phyloP scores from a whole-genome alignment of 2,113 vertebrate species.

The Clarias magur region DNA sequence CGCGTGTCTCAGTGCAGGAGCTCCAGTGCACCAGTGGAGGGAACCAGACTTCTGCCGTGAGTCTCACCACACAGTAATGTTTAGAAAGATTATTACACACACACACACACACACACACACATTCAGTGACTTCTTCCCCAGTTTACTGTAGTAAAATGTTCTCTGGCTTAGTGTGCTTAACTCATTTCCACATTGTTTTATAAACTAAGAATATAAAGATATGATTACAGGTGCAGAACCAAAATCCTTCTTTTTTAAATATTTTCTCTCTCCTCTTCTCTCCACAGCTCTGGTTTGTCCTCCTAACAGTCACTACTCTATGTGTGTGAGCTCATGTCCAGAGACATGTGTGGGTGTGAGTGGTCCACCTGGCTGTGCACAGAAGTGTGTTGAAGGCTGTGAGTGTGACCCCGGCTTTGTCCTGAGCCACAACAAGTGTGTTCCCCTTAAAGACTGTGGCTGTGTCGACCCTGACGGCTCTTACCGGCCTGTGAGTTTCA shows the following conservation, averaged over 20 bases:
- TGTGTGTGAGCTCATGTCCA: conserved; percentile 72
- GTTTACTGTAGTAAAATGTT: background rate
- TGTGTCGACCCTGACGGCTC: conserved; percentile 68
- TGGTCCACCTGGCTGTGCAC: conserved; percentile 61
- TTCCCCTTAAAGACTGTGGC: conserved; percentile 71
- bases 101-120: background rate
- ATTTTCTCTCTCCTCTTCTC: background rate
- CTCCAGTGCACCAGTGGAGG: conserved; percentile 76
- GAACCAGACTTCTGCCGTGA: conserved; percentile 77
- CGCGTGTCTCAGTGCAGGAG: conserved; percentile 73
- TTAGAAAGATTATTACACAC: background rate
- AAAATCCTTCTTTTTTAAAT: conserved; percentile 40
- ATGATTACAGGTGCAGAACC: no score
- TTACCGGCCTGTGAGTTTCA: conserved; percentile 72
- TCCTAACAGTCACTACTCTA: conserved; percentile 75
- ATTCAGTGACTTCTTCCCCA: background rate
- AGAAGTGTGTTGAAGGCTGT: conserved; percentile 75
- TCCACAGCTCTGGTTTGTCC: conserved; percentile 74
- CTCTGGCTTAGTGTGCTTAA: background rate
- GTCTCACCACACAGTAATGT: conserved; percentile 42
- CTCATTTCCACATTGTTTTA: background rate
- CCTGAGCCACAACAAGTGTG: conserved; percentile 70
- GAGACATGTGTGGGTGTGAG: conserved; percentile 69
- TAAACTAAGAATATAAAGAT: background rate
- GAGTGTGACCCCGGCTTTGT: conserved; percentile 74